Conservation (phyloP, 2,113 vertebrate species). For the Furnarius figulus region DNA sequence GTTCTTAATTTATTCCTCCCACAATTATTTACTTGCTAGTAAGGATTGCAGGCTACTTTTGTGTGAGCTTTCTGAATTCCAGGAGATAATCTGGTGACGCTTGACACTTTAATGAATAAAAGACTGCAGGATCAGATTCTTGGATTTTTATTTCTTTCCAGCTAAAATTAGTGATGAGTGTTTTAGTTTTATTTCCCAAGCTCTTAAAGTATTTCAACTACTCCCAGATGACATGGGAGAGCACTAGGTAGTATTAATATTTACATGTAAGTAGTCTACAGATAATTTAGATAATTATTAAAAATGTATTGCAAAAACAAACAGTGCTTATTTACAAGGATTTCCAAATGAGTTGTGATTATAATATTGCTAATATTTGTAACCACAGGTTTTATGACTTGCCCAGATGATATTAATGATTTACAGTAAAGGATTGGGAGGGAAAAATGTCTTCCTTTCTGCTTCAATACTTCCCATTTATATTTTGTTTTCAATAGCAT, state of each 20-base stretch:
- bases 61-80: neutral
- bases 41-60: neutral
- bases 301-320: neutral
- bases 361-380: neutral
- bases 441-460: neutral
- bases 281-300: neutral
- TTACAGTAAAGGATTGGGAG: neutral
- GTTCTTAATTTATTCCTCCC: neutral
- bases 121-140: neutral
- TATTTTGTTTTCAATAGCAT: neutral
- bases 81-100: neutral
- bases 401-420: neutral
- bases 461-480: neutral
- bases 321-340: neutral
- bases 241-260: neutral
- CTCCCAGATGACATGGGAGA: neutral
- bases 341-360: neutral
- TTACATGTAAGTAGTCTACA: neutral
- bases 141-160: neutral
- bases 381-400: neutral
- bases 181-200: neutral
- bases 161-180: neutral
- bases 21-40: neutral
- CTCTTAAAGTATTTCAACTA: neutral
- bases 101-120: neutral